These are phyloP conservation scores for Parapristionchus giblindavisi DNA, from an alignment of 2,888 invertebrate species.

Conservation along the genomic window DNA sequence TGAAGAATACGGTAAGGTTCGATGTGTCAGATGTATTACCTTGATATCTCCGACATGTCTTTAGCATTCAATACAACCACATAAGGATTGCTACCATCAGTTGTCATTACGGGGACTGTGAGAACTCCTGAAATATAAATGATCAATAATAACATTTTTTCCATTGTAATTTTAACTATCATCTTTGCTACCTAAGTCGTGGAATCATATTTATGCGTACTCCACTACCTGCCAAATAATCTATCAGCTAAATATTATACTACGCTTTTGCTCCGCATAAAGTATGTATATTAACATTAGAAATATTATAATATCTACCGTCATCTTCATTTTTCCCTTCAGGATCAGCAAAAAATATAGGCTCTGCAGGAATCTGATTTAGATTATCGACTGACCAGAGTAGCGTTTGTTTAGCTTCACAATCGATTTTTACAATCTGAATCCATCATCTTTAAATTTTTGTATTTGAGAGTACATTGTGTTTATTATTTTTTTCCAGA, in stretches of 20 bases:
- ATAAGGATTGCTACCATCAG: slow-evolving; percentile 46
- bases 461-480: too few relatives aligned
- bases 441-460: too few relatives aligned
- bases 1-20: neutral
- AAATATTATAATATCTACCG: too few relatives aligned
- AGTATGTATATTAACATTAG: too few relatives aligned
- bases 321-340: slow-evolving; percentile 72
- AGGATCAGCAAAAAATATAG: slow-evolving; percentile 73
- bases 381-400: slow-evolving; percentile 69
- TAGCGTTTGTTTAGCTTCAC: neutral
- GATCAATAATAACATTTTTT: too few relatives aligned
- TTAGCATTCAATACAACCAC: slow-evolving; percentile 82
- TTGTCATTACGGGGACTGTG: slow-evolving; percentile 56
- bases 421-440: slow-evolving; percentile 23
- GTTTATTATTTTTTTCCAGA: too few relatives aligned
- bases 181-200: too few relatives aligned
- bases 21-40: neutral
- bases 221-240: too few relatives aligned
- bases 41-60: slow-evolving; percentile 77
- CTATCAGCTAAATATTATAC: too few relatives aligned
- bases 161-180: too few relatives aligned
- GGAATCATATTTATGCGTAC: too few relatives aligned
- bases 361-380: slow-evolving; percentile 71
- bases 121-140: slow-evolving; percentile 48
- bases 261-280: too few relatives aligned